Evolutionary conservation across 1,140 invertebrate species (phyloP).

Genomic region (Tetraneura akinire): DNA sequence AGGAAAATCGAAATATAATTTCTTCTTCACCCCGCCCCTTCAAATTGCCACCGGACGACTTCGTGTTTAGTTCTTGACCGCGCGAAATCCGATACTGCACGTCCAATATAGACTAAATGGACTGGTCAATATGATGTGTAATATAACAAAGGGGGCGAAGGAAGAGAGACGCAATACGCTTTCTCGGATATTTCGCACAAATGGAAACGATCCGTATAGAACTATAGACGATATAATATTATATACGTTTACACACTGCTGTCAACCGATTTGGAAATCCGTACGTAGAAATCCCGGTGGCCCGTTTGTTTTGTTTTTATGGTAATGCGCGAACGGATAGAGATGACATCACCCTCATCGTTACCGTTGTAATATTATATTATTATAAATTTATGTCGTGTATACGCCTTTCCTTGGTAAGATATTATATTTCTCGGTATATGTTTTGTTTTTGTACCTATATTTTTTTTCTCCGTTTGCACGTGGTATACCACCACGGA

Average conservation of each 20-base stretch:
- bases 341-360: conserved; percentile 17
- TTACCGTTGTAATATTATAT: conserved; percentile 14
- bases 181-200: background rate
- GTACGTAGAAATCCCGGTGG: conserved; percentile 32
- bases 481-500: background rate
- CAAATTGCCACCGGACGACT: too few species aligned
- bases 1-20: conserved; percentile 37
- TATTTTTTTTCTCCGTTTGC: conserved; percentile 19
- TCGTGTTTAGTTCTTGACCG: conserved; percentile 40
- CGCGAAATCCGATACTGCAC: conserved; percentile 25
- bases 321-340: conserved; percentile 7
- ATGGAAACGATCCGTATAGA: background rate
- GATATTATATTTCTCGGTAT: conserved; percentile 43
- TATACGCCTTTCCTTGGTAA: background rate
- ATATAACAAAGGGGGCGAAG: background rate
- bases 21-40: background rate
- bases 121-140: conserved; percentile 38
- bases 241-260: conserved; percentile 46
- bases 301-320: conserved; percentile 36
- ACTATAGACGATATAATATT: background rate
- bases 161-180: background rate
- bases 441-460: background rate
- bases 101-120: conserved; percentile 43
- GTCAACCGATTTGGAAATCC: conserved; percentile 49
- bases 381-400: too few species aligned